Base-by-base conservation (phyloP, 1,140 invertebrate species). In the Metopolophium dirhodum region DNA sequence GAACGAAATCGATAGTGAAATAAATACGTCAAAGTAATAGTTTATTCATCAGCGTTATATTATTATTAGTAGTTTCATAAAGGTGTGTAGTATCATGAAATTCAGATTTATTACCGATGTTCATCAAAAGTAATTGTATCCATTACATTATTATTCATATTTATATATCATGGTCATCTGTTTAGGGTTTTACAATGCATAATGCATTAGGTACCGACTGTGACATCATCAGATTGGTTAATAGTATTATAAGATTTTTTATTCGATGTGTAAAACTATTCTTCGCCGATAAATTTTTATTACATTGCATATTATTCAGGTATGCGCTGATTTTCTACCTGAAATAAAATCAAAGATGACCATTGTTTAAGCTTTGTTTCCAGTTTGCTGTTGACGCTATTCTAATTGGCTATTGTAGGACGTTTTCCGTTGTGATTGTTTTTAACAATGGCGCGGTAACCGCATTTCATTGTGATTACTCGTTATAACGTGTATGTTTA, bases 391-490 rank as follows among this genome's bases (percentile, higher is more conserved):
- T 57, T 54, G 57, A 90, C 23, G 57, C 89, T 90, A 90, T 90
- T 90, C 89, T 90, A 90, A 90, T 90, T 90, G 89, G 89, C 89
- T 68, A 90, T 90, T 90, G 89, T 90, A 47, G 54, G 57, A 68
- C 89, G 89, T 68, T 90, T 90, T 68, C 61, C 89, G 57, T 90
- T 90, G 89, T 37, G 54, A 90, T 90, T 90, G 57, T 90, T 90
- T 90, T 90, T n/a, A 90, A 90, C 89, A 90, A 90, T 90, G 89
- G 89, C 54, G 61, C 18, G 89, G 89, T 90, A 61, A 90, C 89
- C 37, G 57, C 89, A 90, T 90, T 90, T 90, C 30, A 90, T 90
- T 90, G 89, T 90, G 89, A 90, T 90, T n/a, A 68, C 89, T 90
- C 54, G 89, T 90, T 90, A 90, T 90, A 90, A 68, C 54, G 41